Evolutionary conservation across 1,140 invertebrate species (phyloP).

Genomic region (Hypothenemus hampei): DNA sequence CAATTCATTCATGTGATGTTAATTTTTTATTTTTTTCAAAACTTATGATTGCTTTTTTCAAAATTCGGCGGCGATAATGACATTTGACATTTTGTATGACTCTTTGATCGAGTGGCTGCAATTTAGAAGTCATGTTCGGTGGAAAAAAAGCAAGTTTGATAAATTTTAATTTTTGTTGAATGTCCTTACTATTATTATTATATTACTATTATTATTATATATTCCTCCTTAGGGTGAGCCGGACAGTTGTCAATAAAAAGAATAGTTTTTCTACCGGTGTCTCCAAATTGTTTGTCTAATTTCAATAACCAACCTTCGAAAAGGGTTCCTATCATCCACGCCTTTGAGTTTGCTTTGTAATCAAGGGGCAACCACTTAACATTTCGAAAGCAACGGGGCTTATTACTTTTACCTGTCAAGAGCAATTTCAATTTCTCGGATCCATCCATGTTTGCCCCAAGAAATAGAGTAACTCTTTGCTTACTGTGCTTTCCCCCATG

Average conservation of each 20-base stretch:
- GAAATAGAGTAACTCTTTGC: not conserved
- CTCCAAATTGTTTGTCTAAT: slow-evolving; percentile 39
- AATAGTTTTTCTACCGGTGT: slow-evolving; percentile 45
- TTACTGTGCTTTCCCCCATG: not conserved
- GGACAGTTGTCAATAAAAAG: slow-evolving; percentile 50
- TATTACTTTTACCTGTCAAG: slow-evolving; percentile 21
- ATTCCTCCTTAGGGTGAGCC: slow-evolving; percentile 37
- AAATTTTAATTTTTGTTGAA: too few relatives aligned
- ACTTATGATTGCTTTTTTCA: slow-evolving; percentile 19
- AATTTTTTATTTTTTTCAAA: slow-evolving; percentile 27
- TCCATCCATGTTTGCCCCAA: not conserved
- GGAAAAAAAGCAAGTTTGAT: too few relatives aligned
- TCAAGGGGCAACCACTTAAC: slow-evolving; percentile 37
- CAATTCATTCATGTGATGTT: too few relatives aligned
- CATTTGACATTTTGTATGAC: too few relatives aligned
- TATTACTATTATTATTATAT: too few relatives aligned
- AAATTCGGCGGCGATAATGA: slow-evolving; percentile 28
- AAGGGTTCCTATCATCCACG: slow-evolving; percentile 44
- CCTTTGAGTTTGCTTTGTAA: slow-evolving; percentile 46
- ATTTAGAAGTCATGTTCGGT: too few relatives aligned
- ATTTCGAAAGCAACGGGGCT: slow-evolving; percentile 7
- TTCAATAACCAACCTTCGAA: slow-evolving; percentile 41
- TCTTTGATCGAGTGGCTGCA: too few relatives aligned
- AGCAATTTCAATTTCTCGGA: slow-evolving; percentile 11
- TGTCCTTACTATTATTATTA: too few relatives aligned